These are phyloP conservation scores for Monoplex corrugatus DNA, from an alignment of 2,888 invertebrate species.

Conservation along the genomic window DNA sequence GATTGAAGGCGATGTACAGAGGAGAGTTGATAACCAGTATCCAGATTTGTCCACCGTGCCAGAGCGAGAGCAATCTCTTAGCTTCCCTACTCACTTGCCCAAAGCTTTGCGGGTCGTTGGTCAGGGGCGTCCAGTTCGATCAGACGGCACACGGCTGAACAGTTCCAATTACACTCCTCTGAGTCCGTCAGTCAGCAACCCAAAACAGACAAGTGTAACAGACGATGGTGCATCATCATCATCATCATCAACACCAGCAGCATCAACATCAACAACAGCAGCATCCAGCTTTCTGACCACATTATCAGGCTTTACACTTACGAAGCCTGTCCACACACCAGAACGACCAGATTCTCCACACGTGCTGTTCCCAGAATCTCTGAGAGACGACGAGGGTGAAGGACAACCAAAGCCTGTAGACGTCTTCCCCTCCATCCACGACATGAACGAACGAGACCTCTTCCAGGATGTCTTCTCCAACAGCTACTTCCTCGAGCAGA, in stretches of 20 bases:
- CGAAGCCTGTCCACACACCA: no score
- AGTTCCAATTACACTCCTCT: background rate
- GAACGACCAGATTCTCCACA: slow-evolving; percentile 46
- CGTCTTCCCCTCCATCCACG: slow-evolving; percentile 59
- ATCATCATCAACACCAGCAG: background rate
- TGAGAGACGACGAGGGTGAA: slow-evolving; percentile 49
- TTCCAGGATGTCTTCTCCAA: slow-evolving; percentile 55
- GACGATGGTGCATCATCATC: background rate
- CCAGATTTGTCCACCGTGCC: slow-evolving; percentile 43
- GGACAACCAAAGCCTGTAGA: slow-evolving; percentile 26
- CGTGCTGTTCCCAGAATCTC: slow-evolving; percentile 57
- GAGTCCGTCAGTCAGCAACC: background rate
- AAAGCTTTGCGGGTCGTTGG: slow-evolving; percentile 38
- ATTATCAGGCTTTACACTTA: no score
- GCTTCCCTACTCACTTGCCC: background rate
- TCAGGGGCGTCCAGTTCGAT: slow-evolving; percentile 23
- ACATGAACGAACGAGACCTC: slow-evolving; percentile 50
- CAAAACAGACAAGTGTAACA: background rate
- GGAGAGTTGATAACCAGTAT: background rate
- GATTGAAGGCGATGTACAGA: background rate
- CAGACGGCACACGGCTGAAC: background rate
- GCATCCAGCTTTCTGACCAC: background rate
- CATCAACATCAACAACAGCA: background rate
- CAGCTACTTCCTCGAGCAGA: slow-evolving; percentile 57
- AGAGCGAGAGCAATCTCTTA: background rate